Evolutionary conservation across 2,113 vertebrate species (phyloP), one percentile per base, ranked within the genome.

Genomic region (Toxotes jaculatrix): DNA sequence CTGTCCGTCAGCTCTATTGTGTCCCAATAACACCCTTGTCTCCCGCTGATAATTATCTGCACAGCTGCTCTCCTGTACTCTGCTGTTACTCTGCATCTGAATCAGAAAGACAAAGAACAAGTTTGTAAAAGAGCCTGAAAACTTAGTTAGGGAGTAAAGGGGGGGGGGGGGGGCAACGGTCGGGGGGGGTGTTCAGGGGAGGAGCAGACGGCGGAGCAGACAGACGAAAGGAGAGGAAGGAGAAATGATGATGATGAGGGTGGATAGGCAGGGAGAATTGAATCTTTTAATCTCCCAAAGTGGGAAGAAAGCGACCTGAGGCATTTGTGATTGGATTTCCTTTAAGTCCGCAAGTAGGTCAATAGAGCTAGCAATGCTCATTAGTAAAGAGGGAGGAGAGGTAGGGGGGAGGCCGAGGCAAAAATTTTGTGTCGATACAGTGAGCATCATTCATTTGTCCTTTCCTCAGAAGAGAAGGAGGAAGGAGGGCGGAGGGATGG

Each of bases 231-330:
- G 76, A 81, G 83, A 82, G 72, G 79, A 89, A 86, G 86, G 87
- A 91, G 84, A 82, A 89, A 93, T 88, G 86, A 90, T 82, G 85
- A 90, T 89, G 93, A 94, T 92, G 91, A 90, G 87, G 91, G 87
- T 86, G 85, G 93, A 93, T 84, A 89, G 91, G 87, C 90, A 85
- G 64, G 70, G 86, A 92, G 93, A 93, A 94, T 94, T 93, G 84
- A 92, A 95, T 95, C 91, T 93, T 95, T 94, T 94, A 93, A 95
- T 95, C 94, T 94, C 92, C 88, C 88, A 94, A 93, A 95, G 93
- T 92, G 93, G 86, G 88, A 91, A 93, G 90, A 94, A 92, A 92
- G 93, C 79, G 81, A 92, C 92, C 87, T 68, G 89, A 93, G 92
- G 93, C 93, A 92, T 92, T 93, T 93, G 91, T 94, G 93, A 95